These are phyloP conservation scores for Spinibarbus caldwelli DNA, from an alignment of 2,797 vertebrate genomes.

Conservation along the genomic window DNA sequence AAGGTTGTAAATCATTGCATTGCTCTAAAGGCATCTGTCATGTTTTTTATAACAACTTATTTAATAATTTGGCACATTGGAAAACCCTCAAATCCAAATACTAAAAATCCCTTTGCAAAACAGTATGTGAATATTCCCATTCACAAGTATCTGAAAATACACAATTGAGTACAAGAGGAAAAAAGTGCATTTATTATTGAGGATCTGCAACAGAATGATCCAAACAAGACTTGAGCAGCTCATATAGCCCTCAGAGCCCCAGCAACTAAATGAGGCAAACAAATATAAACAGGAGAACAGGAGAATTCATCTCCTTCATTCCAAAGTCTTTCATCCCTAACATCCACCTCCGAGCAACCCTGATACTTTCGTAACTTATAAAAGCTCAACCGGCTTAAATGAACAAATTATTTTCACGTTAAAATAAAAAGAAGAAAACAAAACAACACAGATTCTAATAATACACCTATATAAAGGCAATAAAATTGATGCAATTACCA, in stretches of 20 bases:
- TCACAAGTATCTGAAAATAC: slow-evolving; percentile 30
- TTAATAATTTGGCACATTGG: neutral
- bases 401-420: slow-evolving; percentile 58
- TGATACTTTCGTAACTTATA: slow-evolving; percentile 45
- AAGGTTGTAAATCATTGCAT: neutral
- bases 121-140: neutral
- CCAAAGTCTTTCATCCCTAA: slow-evolving; percentile 38
- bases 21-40: neutral
- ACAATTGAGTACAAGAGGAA: slow-evolving; percentile 56
- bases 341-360: slow-evolving; percentile 54
- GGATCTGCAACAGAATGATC: slow-evolving; percentile 65
- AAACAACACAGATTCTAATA: slow-evolving; percentile 63
- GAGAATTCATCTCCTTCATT: slow-evolving; percentile 22
- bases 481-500: slow-evolving; percentile 63
- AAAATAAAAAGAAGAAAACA: slow-evolving; percentile 69
- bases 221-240: slow-evolving; percentile 56
- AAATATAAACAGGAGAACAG: slow-evolving; percentile 27
- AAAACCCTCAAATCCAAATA: neutral
- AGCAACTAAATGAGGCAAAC: slow-evolving; percentile 47
- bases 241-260: slow-evolving; percentile 51
- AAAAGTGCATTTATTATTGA: slow-evolving; percentile 84
- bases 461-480: slow-evolving; percentile 68
- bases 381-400: slow-evolving; percentile 42
- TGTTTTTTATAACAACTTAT: neutral
- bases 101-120: neutral